Percentiles rank a stretch among this genome's conserved stretches.
These are phyloP conservation scores for Scaptomyza parva DNA, from an alignment of 2,888 invertebrate species.

Conservation along the genomic window DNA sequence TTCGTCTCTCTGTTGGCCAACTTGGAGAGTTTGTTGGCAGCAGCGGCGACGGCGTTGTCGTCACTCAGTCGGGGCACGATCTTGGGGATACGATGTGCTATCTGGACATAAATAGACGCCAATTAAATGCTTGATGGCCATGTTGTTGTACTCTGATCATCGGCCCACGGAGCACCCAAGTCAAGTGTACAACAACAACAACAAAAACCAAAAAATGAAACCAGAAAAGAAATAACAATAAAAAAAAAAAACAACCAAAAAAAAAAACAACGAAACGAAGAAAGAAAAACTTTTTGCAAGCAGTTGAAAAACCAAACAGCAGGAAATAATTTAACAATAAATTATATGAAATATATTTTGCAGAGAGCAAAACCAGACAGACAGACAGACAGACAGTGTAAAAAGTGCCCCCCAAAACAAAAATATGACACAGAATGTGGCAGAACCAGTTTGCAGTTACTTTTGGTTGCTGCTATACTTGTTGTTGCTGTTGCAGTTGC, in stretches of 20 bases:
- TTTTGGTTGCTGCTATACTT: conserved; percentile 20
- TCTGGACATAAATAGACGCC: conserved; percentile 83
- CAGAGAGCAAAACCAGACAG: conserved; percentile 23
- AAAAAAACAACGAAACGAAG: conserved; percentile 8
- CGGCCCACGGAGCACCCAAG: conserved; percentile 24
- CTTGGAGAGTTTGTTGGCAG: conserved; percentile 7
- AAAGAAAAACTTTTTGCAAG: conserved; percentile 9
- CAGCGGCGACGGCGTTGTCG: conserved; percentile 52
- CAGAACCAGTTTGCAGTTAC: conserved; percentile 55
- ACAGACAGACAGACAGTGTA: conserved; percentile 18
- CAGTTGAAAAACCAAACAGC: conserved; percentile 12
- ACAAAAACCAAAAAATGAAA: too few species aligned
- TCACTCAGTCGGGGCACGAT: conserved; percentile 70
- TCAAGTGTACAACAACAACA: conserved; percentile 25
- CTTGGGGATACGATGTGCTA: conserved; percentile 71
- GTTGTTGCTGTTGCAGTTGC: conserved; percentile 13
- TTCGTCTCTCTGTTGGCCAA: conserved; percentile 25
- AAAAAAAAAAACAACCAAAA: not conserved
- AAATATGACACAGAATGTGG: conserved; percentile 63
- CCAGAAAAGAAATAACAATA: not conserved
- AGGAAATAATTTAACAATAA: conserved; percentile 75
- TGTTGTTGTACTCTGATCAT: conserved; percentile 51
- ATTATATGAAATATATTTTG: conserved; percentile 68
- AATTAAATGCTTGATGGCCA: conserved; percentile 78
- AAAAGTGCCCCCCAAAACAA: conserved; percentile 23